Conservation (phyloP, 2,888 invertebrate genomes). For the Phasia obesa region DNA sequence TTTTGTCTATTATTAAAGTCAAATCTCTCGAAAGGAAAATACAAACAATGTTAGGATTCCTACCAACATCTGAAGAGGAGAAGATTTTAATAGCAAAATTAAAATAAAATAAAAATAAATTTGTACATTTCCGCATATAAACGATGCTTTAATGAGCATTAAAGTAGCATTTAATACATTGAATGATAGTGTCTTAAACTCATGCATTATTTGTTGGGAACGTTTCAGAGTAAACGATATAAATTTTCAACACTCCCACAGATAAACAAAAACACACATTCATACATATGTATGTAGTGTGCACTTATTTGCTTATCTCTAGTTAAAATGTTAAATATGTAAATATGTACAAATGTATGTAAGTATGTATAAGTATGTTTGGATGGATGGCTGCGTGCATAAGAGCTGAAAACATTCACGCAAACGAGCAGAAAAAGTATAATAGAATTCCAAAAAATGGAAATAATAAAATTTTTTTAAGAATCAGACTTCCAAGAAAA, state of each 20-base stretch:
- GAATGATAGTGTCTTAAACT: slow-evolving; percentile 53
- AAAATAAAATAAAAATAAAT: slow-evolving; percentile 61
- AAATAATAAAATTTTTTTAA: too few relatives aligned
- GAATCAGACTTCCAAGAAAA: background rate
- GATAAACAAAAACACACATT: background rate
- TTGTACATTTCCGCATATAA: slow-evolving; percentile 62
- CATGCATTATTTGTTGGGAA: slow-evolving; percentile 54
- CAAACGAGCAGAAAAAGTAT: too few relatives aligned
- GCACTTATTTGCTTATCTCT: too few relatives aligned
- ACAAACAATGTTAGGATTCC: background rate
- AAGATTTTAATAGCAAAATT: slow-evolving; percentile 44
- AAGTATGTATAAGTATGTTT: too few relatives aligned
- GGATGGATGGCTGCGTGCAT: too few relatives aligned
- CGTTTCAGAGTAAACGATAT: slow-evolving; percentile 6
- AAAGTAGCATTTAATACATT: slow-evolving; percentile 59
- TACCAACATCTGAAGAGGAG: background rate
- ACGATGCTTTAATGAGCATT: slow-evolving; percentile 63
- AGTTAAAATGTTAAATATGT: background rate
- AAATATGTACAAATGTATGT: too few relatives aligned
- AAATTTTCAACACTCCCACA: background rate
- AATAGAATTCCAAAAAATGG: background rate
- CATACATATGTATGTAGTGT: background rate
- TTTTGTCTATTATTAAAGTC: slow-evolving; percentile 20
- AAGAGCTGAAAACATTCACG: background rate
- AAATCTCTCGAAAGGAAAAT: slow-evolving; percentile 8